Evolutionary conservation across 2,113 vertebrate genomes (phyloP).

Genomic region (Syngnathus scovelli): DNA sequence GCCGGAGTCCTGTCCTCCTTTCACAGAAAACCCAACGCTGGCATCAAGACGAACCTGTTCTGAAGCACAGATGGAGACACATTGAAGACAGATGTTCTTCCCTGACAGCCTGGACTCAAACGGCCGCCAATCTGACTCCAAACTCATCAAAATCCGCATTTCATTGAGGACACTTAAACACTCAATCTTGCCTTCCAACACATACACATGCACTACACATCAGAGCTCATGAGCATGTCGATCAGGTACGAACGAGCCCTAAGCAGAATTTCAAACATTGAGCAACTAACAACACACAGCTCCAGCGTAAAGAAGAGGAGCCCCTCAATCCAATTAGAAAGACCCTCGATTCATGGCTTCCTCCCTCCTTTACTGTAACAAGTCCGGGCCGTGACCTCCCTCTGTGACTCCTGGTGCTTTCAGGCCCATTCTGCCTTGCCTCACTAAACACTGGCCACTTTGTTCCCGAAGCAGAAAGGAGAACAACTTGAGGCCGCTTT

Average conservation of each 20-base stretch:
- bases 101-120: neutral
- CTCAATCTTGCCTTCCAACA: neutral
- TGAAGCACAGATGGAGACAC: conserved; percentile 66
- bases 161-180: neutral
- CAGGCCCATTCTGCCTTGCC: conserved; percentile 21
- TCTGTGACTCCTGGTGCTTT: conserved; percentile 1
- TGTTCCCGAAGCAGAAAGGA: conserved; percentile 17
- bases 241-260: conserved; percentile 37
- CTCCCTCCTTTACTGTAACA: conserved; percentile 35
- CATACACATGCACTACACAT: neutral
- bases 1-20: conserved; percentile 91
- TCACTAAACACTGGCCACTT: conserved; percentile 34
- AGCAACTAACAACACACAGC: conserved; percentile 56
- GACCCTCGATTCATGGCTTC: conserved; percentile 34
- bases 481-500: conserved; percentile 2
- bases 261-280: conserved; percentile 55
- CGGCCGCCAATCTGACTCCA: conserved; percentile 3
- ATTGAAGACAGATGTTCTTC: conserved; percentile 1
- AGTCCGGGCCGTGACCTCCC: conserved; percentile 27
- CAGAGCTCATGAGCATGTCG: conserved; percentile 27
- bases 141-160: neutral
- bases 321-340: conserved; percentile 61
- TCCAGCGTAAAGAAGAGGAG: conserved; percentile 35
- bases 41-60: conserved; percentile 91
- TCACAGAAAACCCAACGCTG: conserved; percentile 83